Percentiles rank a stretch among this genome's conserved stretches.
Evolutionary conservation across 2,797 vertebrate species (phyloP).

Genomic region (Valencia hispanica): DNA sequence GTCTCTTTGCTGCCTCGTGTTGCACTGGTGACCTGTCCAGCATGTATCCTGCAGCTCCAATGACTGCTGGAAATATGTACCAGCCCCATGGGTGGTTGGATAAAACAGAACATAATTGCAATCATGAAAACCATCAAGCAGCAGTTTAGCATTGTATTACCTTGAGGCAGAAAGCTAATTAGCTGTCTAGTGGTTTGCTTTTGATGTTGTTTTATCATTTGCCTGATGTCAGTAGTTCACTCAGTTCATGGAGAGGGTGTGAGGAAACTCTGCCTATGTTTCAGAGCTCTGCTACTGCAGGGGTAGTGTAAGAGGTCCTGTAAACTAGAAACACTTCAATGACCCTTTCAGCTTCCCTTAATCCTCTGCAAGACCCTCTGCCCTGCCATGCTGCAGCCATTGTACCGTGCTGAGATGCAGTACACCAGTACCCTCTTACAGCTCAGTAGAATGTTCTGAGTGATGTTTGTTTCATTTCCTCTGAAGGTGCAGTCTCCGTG

Average conservation of each 20-base stretch:
- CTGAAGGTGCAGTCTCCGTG: not conserved
- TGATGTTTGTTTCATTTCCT: not conserved
- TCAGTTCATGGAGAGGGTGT: not conserved
- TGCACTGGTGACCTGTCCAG: not conserved
- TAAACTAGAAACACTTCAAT: not conserved
- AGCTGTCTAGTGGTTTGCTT: not conserved
- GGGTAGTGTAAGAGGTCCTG: not conserved
- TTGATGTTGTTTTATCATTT: not conserved
- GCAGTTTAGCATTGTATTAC: not conserved
- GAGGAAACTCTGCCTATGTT: not conserved
- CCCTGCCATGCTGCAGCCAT: not conserved
- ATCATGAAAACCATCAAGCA: not conserved
- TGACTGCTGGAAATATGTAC: not conserved
- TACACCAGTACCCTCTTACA: not conserved
- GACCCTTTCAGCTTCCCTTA: not conserved
- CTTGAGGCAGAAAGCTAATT: not conserved
- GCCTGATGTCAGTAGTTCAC: not conserved
- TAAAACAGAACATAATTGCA: not conserved
- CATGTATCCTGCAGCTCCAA: not conserved
- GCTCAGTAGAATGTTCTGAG: not conserved
- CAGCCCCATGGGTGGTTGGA: not conserved
- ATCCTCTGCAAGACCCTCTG: not conserved
- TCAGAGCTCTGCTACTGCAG: not conserved
- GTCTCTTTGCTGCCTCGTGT: not conserved
- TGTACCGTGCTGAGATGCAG: not conserved